Evolutionary conservation across 2,797 vertebrate species (phyloP).

Genomic region (Fratercula arctica): DNA sequence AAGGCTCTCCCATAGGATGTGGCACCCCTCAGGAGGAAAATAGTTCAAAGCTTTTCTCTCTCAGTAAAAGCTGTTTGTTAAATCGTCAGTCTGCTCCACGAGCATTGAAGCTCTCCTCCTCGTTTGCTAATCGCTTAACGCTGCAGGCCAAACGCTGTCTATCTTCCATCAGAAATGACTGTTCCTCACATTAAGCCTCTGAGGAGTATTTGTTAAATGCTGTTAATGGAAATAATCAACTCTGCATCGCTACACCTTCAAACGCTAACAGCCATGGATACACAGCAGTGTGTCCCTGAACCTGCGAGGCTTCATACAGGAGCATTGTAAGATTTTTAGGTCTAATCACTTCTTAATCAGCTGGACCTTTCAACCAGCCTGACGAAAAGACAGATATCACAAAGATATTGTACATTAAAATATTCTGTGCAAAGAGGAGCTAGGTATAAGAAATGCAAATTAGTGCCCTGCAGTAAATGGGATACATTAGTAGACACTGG

Average conservation of each 20-base stretch:
- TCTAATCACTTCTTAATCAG: neutral
- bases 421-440: neutral
- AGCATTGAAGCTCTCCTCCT: neutral
- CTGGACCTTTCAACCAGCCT: too few relatives aligned
- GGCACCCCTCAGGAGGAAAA: neutral
- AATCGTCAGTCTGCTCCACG: neutral
- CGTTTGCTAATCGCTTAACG: neutral
- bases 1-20: neutral
- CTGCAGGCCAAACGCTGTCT: neutral
- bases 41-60: neutral
- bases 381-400: neutral
- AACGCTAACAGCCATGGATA: neutral
- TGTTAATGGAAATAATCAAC: neutral
- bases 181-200: neutral
- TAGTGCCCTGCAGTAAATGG: neutral
- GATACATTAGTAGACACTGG: neutral
- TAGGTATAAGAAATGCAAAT: neutral
- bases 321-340: neutral
- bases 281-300: neutral
- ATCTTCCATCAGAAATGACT: neutral
- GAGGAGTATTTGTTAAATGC: neutral
- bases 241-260: neutral
- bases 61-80: neutral
- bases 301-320: too few relatives aligned
- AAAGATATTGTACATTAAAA: neutral